Conservation (phyloP, 2,113 vertebrate genomes). For the Istiophorus platypterus region DNA sequence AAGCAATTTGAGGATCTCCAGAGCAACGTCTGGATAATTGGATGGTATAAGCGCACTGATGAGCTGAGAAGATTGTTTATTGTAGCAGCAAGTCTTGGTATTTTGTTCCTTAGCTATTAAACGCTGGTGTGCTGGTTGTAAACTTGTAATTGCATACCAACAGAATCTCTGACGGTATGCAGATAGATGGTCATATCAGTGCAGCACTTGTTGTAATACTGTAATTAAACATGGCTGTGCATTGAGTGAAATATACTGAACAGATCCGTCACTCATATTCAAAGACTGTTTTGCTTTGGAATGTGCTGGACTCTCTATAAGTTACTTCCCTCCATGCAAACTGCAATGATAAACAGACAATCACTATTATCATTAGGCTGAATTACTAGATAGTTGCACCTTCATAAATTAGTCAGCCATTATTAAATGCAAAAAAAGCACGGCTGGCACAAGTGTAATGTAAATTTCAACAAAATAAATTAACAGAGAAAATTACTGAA, state of each 20-base stretch:
- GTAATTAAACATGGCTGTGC: not conserved
- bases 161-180: conserved; percentile 4
- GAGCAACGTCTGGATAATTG: conserved; percentile 29
- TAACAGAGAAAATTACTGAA: conserved; percentile 22
- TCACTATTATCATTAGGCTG: not conserved
- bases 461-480: conserved; percentile 37
- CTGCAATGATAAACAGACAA: conserved; percentile 11
- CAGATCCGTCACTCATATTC: not conserved
- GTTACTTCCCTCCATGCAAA: not conserved
- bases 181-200: conserved; percentile 1
- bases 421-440: conserved; percentile 40
- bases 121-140: conserved; percentile 3
- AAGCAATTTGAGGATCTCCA: conserved; percentile 29
- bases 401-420: conserved; percentile 18
- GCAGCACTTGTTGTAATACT: not conserved
- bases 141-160: conserved; percentile 21
- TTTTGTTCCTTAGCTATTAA: conserved; percentile 10
- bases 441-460: conserved; percentile 13
- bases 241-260: not conserved
- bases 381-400: conserved; percentile 13
- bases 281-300: not conserved
- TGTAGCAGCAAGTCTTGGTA: conserved; percentile 15
- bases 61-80: conserved; percentile 32
- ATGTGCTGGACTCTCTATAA: not conserved
- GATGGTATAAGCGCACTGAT: conserved; percentile 2